phyloP scores from a whole-genome alignment of 2,888 invertebrate genomes.

The Tachina fera region DNA sequence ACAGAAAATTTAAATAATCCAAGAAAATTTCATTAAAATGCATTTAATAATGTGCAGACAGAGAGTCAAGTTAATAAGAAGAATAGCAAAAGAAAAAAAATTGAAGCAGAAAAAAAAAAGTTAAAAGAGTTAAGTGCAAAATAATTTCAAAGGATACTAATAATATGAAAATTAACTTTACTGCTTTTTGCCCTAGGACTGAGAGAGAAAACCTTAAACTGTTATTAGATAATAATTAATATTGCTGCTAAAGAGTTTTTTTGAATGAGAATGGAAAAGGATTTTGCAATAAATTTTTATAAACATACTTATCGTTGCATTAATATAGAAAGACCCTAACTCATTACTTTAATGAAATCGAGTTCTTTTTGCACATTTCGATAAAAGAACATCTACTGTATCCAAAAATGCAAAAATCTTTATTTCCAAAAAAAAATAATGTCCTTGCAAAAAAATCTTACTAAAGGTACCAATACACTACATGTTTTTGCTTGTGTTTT shows the following conservation, averaged over 20 bases:
- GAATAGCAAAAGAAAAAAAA: conserved; percentile 19
- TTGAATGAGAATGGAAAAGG: background rate
- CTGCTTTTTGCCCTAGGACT: background rate
- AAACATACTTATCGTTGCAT: too few relatives aligned
- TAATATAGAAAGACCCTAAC: too few relatives aligned
- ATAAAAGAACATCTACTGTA: too few relatives aligned
- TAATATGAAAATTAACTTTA: conserved; percentile 24
- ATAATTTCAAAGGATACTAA: conserved; percentile 29
- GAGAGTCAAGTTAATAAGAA: conserved; percentile 44
- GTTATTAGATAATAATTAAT: background rate
- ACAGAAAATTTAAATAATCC: conserved; percentile 31
- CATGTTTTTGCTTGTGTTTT: too few relatives aligned
- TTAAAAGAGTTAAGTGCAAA: conserved; percentile 29
- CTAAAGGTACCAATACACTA: too few relatives aligned
- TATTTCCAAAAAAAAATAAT: too few relatives aligned
- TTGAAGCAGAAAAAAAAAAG: conserved; percentile 15
- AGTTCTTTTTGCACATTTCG: too few relatives aligned
- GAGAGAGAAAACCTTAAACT: background rate
- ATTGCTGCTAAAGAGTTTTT: background rate
- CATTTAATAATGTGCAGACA: conserved; percentile 46
- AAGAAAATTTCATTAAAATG: conserved; percentile 49
- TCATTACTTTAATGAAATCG: too few relatives aligned
- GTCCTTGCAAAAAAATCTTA: too few relatives aligned
- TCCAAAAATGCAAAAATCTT: too few relatives aligned
- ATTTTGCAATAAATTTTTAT: too few relatives aligned